phyloP scores from a whole-genome alignment of 2,113 vertebrate species.

The Vicugna pacos region DNA sequence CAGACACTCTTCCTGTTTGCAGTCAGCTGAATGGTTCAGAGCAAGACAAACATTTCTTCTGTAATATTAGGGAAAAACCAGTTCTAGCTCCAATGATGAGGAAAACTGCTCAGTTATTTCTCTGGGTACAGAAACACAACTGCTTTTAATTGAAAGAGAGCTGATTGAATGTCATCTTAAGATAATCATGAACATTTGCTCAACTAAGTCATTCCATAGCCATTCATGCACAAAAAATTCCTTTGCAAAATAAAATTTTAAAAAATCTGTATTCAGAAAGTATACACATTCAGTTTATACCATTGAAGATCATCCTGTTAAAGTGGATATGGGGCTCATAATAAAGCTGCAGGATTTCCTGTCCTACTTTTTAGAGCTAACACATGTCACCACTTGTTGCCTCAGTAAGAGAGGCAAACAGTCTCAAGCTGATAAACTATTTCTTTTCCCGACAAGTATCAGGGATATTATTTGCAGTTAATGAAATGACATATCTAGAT shows the following conservation, averaged over 20 bases:
- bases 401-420: slow-evolving; percentile 75
- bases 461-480: neutral
- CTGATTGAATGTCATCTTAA: neutral
- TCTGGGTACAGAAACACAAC: neutral
- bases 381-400: slow-evolving; percentile 48
- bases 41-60: neutral
- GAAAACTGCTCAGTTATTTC: neutral
- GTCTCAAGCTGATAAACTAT: slow-evolving; percentile 79
- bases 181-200: slow-evolving; percentile 38
- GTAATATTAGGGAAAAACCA: neutral
- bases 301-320: slow-evolving; percentile 69
- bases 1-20: neutral
- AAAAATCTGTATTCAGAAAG: slow-evolving; percentile 76
- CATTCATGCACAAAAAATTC: slow-evolving; percentile 51
- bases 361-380: slow-evolving; percentile 72
- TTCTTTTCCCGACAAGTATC: slow-evolving; percentile 79
- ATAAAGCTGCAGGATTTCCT: slow-evolving; percentile 79
- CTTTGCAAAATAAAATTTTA: slow-evolving; percentile 50
- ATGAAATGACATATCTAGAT: slow-evolving; percentile 68
- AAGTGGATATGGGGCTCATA: slow-evolving; percentile 76
- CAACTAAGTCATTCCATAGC: slow-evolving; percentile 14
- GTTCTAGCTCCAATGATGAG: neutral
- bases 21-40: neutral
- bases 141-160: slow-evolving; percentile 10
- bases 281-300: slow-evolving; percentile 53